Base-by-base conservation (phyloP, 2,797 vertebrate genomes). In the Poecilia gillii region DNA sequence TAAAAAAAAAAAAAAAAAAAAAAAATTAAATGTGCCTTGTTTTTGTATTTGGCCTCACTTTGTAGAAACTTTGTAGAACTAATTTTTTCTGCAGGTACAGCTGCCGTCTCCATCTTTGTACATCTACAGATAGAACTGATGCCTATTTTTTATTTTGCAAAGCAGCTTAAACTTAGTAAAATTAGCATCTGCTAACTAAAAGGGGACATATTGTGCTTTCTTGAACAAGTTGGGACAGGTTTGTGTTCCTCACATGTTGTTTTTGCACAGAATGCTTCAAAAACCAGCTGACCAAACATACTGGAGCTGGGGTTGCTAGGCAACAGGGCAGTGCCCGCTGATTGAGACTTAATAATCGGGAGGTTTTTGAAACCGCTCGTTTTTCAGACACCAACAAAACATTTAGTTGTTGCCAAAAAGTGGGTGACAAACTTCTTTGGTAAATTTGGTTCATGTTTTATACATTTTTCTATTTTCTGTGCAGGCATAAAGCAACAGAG, bases 401-500 rank as follows among this genome's bases (percentile, higher is more conserved):
- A 51, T 51, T 23, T 51, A 51, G 6, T 23, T 23, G 49, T 51
- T 51, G 49, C 49, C 49, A 51, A 23, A 8, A 8, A 51, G 49
- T 51, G 7, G 20, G 8, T 4, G 5, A 47, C 7, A 31, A 43
- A 47, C 33, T 11, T 1, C 51, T 77, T 68, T 8, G 20, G 36
- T 72, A 6, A 73, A 36, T 6, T 75, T 70, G 7, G 23, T 46
- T 41, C 7, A 16, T 36, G 36, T 72, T 4, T 80, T 13, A 68
- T 5, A 16, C 46, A 6, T 23, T 20, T 81, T 72, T 83, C 41
- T 51, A 3, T 87, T 73, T 79, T 57, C 12, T 85, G 82, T 79
- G 89, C 95, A 99, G 99, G 92, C 97, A 98, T 91, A 99, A 98
- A 96, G 98, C 99, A 20, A 95, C 98, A 66, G 95, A 93, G 25